Evolutionary conservation across 2,888 invertebrate species (phyloP).

Genomic region (Diaperis boleti): DNA sequence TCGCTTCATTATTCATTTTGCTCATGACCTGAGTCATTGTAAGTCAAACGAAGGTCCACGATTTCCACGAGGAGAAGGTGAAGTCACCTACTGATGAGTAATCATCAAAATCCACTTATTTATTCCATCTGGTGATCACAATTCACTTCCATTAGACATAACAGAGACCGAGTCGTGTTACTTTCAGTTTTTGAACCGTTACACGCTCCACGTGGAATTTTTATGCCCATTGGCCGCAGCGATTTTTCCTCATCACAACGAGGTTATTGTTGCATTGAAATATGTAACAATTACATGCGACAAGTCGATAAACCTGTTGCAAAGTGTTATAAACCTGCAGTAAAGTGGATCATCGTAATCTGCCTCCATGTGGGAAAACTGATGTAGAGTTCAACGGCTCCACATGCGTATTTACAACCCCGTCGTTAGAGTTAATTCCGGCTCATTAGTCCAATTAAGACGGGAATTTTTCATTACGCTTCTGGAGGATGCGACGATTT

Average conservation of each 20-base stretch:
- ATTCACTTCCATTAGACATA: slow-evolving; percentile 21
- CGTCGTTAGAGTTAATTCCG: slow-evolving; percentile 27
- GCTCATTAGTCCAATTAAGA: slow-evolving; percentile 29
- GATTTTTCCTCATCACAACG: too few relatives aligned
- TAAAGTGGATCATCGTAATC: slow-evolving; percentile 43
- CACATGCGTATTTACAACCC: slow-evolving; percentile 15
- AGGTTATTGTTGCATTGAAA: slow-evolving; percentile 45
- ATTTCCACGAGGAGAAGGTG: slow-evolving; percentile 14
- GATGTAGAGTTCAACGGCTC: slow-evolving; percentile 37
- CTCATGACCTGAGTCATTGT: slow-evolving; percentile 3
- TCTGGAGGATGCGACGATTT: slow-evolving; percentile 14
- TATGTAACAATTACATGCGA: slow-evolving; percentile 44
- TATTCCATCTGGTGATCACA: slow-evolving; percentile 22
- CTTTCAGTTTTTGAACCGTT: slow-evolving; percentile 34
- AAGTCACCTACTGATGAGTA: slow-evolving; percentile 30
- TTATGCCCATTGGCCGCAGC: slow-evolving; percentile 10
- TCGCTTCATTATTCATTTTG: slow-evolving; percentile 1
- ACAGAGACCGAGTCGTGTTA: slow-evolving; percentile 24
- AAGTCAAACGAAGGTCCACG: slow-evolving; percentile 21
- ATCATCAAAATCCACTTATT: slow-evolving; percentile 15
- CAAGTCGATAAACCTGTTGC: slow-evolving; percentile 45
- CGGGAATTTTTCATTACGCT: slow-evolving; percentile 17
- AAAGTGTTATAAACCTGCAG: slow-evolving; percentile 48
- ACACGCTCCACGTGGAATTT: slow-evolving; percentile 23
- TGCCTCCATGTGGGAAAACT: slow-evolving; percentile 29